Evolutionary conservation across 2,797 vertebrate species (phyloP).

Genomic region (Danionella dracula): DNA sequence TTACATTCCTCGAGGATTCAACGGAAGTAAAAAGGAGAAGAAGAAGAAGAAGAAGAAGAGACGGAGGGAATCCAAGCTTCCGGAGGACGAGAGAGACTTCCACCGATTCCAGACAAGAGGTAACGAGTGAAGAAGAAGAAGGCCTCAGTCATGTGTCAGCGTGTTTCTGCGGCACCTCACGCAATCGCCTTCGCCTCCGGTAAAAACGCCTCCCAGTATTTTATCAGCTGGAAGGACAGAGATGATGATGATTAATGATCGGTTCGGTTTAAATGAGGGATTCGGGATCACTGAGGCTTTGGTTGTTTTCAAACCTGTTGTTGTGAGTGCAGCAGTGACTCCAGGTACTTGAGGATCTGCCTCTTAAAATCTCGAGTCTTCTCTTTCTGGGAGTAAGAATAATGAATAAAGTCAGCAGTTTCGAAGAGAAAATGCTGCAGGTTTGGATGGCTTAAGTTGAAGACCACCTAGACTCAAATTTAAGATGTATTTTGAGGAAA

Average conservation of each 20-base stretch:
- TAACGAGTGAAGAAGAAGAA: conserved; percentile 79
- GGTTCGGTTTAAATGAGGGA: too few relatives aligned
- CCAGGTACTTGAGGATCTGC: conserved; percentile 86
- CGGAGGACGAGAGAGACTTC: conserved; percentile 61
- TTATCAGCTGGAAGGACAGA: conserved; percentile 76
- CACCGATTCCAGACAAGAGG: conserved; percentile 77
- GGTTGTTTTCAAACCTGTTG: conserved; percentile 78
- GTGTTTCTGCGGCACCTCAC: conserved; percentile 57
- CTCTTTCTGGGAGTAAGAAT: conserved; percentile 77
- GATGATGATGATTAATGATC: background rate
- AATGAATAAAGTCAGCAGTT: background rate
- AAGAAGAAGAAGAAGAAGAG: conserved; percentile 81
- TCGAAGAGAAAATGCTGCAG: too few relatives aligned
- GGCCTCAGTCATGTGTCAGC: conserved; percentile 54
- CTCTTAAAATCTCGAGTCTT: conserved; percentile 88
- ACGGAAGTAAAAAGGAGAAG: conserved; percentile 91
- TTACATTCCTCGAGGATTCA: conserved; percentile 26
- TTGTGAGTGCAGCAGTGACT: conserved; percentile 83
- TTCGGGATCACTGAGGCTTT: too few relatives aligned
- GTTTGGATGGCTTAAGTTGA: too few relatives aligned
- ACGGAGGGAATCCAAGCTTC: conserved; percentile 80
- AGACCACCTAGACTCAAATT: too few relatives aligned
- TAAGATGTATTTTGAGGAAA: too few relatives aligned
- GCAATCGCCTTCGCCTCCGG: conserved; percentile 98
- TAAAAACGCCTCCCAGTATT: conserved; percentile 98